phyloP scores from a whole-genome alignment of 2,797 vertebrate species.

The Sebastes diploproa region DNA sequence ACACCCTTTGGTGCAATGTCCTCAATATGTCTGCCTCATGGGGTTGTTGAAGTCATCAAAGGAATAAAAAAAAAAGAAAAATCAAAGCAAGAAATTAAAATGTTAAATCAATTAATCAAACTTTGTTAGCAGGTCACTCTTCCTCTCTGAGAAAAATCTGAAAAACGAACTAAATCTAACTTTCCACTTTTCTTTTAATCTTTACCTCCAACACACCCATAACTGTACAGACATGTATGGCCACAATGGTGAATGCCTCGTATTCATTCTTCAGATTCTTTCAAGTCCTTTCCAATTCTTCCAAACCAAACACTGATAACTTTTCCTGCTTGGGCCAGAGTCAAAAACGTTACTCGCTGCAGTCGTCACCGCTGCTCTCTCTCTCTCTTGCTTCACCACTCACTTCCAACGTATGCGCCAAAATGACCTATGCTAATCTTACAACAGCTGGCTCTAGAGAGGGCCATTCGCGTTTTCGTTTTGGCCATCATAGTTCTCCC shows the following conservation, averaged over 20 bases:
- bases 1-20: slow-evolving; percentile 31
- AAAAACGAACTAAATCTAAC: background rate
- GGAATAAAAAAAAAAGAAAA: background rate
- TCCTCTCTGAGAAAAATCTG: slow-evolving; percentile 10
- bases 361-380: too few species aligned
- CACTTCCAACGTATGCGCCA: too few species aligned
- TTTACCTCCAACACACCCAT: background rate
- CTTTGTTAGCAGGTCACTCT: slow-evolving; percentile 4
- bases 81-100: slow-evolving; percentile 49
- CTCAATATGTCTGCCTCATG: slow-evolving; percentile 5
- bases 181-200: slow-evolving; percentile 3
- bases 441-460: too few species aligned
- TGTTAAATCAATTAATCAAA: slow-evolving; percentile 43
- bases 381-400: too few species aligned
- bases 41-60: slow-evolving; percentile 42
- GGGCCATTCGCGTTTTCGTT: too few species aligned
- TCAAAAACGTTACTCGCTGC: too few species aligned
- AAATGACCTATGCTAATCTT: too few species aligned
- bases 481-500: too few species aligned
- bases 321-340: too few species aligned
- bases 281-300: too few species aligned
- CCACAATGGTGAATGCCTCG: background rate
- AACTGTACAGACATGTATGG: background rate
- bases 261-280: too few species aligned
- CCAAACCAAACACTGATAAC: too few species aligned